phyloP scores from a whole-genome alignment of 2,797 vertebrate genomes.

The Paramormyrops hopkinsi region DNA sequence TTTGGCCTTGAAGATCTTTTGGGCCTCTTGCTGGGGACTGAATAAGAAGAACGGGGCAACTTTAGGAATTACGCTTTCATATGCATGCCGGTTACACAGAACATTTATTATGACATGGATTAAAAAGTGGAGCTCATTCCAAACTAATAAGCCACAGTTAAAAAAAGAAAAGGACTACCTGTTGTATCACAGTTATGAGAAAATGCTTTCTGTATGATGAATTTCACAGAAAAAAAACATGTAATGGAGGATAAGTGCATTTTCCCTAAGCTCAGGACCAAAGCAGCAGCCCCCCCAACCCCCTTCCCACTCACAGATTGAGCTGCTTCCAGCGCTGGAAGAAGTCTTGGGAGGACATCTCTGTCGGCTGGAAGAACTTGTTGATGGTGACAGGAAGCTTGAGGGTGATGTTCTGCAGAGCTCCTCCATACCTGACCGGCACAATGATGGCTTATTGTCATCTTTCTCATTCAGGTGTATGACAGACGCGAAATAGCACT shows the following conservation, averaged over 20 bases:
- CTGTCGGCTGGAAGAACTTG: slow-evolving; percentile 90
- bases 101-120: neutral
- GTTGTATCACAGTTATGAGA: neutral
- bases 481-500: neutral
- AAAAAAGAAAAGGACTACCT: neutral
- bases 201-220: neutral
- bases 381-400: slow-evolving; percentile 86
- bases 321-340: slow-evolving; percentile 95
- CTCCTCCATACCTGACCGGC: slow-evolving; percentile 74
- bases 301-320: slow-evolving; percentile 49
- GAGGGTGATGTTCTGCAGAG: slow-evolving; percentile 78
- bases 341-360: slow-evolving; percentile 87
- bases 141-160: neutral
- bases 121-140: neutral
- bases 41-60: neutral
- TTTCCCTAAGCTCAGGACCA: neutral
- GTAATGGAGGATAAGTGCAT: neutral
- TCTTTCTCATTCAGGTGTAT: neutral
- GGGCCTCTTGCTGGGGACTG: slow-evolving; percentile 85
- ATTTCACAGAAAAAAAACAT: neutral
- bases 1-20: slow-evolving; percentile 89
- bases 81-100: neutral
- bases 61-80: neutral
- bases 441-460: neutral
- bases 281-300: neutral